Conservation (phyloP, 2,888 invertebrate species). For the Sphaerophoria taeniata region DNA sequence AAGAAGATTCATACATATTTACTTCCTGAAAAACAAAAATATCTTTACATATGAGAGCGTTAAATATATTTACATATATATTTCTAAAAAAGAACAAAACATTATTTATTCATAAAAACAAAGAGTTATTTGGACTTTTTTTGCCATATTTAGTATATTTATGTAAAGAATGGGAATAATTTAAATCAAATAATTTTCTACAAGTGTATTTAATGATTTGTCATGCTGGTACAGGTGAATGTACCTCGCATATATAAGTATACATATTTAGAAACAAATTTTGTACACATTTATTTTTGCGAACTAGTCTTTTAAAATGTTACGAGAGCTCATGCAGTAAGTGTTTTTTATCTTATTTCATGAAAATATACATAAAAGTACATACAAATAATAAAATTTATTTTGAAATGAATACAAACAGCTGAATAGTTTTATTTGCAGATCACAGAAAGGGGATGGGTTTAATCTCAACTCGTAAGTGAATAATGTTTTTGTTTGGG, state of each 20-base stretch:
- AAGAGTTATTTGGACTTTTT: too few relatives aligned
- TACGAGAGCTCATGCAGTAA: conserved; percentile 37
- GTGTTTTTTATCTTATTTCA: conserved; percentile 58
- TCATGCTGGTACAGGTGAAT: conserved; percentile 57
- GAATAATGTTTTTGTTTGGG: too few relatives aligned
- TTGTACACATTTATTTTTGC: conserved; percentile 45
- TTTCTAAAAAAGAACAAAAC: not conserved
- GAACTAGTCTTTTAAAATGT: conserved; percentile 65
- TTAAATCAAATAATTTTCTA: conserved; percentile 19
- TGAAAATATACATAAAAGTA: conserved; percentile 37
- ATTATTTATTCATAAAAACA: conserved; percentile 6
- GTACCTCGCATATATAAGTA: conserved; percentile 49
- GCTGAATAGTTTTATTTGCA: too few relatives aligned
- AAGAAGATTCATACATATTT: conserved; percentile 36
- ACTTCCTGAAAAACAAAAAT: conserved; percentile 38
- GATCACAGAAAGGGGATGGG: too few relatives aligned
- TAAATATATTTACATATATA: conserved; percentile 32
- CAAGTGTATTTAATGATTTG: conserved; percentile 26
- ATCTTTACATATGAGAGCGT: conserved; percentile 31
- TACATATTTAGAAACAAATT: conserved; percentile 62
- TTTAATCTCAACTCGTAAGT: too few relatives aligned
- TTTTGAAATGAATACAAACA: conserved; percentile 26
- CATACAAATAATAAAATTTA: conserved; percentile 42
- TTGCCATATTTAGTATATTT: conserved; percentile 24
- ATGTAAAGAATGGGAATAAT: conserved; percentile 31